phyloP scores from a whole-genome alignment of 1,140 invertebrate genomes.

The Choristoneura fumiferana region DNA sequence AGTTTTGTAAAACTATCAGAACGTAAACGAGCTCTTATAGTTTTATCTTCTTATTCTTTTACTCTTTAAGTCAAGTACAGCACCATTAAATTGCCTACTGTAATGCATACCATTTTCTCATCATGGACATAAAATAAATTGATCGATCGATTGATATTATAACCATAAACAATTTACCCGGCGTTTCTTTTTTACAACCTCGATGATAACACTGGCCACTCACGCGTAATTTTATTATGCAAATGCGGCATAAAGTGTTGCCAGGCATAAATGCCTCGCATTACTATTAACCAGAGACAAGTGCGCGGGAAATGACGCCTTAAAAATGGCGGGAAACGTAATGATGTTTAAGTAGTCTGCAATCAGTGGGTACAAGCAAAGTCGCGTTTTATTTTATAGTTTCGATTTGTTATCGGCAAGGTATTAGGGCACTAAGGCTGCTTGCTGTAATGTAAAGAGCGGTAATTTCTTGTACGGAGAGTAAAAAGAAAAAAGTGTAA shows the following conservation, averaged over 20 bases:
- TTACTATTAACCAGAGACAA: slow-evolving; percentile 50
- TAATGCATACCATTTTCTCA: not conserved
- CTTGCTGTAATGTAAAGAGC: no score
- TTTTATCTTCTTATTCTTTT: no score
- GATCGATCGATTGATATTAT: slow-evolving; percentile 18
- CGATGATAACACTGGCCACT: slow-evolving; percentile 31
- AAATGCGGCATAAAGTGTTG: slow-evolving; percentile 76
- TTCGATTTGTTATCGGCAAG: not conserved
- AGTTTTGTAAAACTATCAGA: no score
- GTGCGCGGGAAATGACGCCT: slow-evolving; percentile 45
- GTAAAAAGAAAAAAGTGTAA: no score
- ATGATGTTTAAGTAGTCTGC: slow-evolving; percentile 14
- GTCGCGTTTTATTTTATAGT: not conserved
- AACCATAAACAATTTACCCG: slow-evolving; percentile 42
- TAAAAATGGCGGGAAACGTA: slow-evolving; percentile 38
- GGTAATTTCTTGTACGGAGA: no score
- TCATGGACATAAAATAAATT: slow-evolving; percentile 18
- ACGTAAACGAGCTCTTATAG: no score
- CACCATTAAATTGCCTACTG: no score
- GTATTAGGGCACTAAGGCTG: no score
- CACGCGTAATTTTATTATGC: slow-evolving; percentile 75
- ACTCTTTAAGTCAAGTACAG: no score
- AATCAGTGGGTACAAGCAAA: not conserved
- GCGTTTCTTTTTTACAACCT: slow-evolving; percentile 48
- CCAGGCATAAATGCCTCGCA: slow-evolving; percentile 69